A percentile compares a stretch with the other conserved stretches of the same genome.
Evolutionary conservation across 2,797 vertebrate species (phyloP).

Genomic region (Ctenochaetus hawaiiensis): DNA sequence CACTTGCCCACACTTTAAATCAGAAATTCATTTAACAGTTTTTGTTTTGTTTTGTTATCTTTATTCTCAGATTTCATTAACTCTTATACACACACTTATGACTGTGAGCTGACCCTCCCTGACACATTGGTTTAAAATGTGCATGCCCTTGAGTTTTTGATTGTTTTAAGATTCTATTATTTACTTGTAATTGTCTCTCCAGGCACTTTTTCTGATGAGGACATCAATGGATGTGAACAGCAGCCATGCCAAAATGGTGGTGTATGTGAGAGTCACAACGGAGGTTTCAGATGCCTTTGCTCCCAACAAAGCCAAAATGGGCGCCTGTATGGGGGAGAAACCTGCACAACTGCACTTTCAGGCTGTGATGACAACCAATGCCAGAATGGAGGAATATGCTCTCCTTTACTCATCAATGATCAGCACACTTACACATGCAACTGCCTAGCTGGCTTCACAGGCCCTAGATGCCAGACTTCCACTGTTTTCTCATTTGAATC

Average conservation of each 20-base stretch:
- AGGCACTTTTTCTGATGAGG: slow-evolving; percentile 87
- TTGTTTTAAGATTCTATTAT: neutral
- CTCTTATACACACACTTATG: neutral
- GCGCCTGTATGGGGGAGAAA: slow-evolving; percentile 87
- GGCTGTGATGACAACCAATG: slow-evolving; percentile 88
- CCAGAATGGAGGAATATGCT: slow-evolving; percentile 88
- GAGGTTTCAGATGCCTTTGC: slow-evolving; percentile 89
- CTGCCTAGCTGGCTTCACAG: slow-evolving; percentile 89
- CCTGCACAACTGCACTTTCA: slow-evolving; percentile 87
- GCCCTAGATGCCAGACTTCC: slow-evolving; percentile 83
- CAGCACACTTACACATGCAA: slow-evolving; percentile 86
- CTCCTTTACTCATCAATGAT: slow-evolving; percentile 83
- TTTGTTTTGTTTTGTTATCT: neutral
- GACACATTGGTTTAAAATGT: neutral
- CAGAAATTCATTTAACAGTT: neutral
- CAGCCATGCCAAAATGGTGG: slow-evolving; percentile 92
- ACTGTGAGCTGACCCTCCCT: neutral
- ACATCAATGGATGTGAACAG: slow-evolving; percentile 83
- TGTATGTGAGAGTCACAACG: slow-evolving; percentile 86
- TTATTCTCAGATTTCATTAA: neutral
- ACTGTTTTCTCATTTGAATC: slow-evolving; percentile 91
- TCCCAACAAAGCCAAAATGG: slow-evolving; percentile 80
- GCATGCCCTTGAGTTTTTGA: neutral
- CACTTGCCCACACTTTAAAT: neutral
- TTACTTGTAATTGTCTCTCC: slow-evolving; percentile 15